Evolutionary conservation across 2,888 invertebrate genomes (phyloP), one percentile per base, ranked within the genome.

Genomic region (Trisateles emortualis): DNA sequence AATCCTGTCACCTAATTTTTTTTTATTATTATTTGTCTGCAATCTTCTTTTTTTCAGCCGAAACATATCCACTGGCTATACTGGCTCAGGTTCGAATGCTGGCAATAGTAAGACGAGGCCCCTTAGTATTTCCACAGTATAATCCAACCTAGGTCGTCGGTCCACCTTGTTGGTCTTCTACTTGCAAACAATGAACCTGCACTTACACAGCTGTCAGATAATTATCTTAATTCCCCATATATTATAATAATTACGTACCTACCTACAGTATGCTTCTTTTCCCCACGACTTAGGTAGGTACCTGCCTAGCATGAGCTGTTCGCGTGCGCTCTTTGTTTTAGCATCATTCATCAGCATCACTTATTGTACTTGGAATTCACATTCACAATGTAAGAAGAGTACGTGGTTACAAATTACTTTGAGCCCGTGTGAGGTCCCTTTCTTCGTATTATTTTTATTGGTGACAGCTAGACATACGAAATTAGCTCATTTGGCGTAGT

Each of bases 401-500:
- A 2, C 3, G 19, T 19, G 2, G 19, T 19, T 5, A 19, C 2
- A 19, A 5, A 19, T 19, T 19, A 32, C 11, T 32, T 32, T 11
- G 0, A 11, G 0, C 11, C 19, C n/a, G 19, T 19, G 3, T 19
- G 8, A 8, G 5, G 1, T 10, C n/a, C 9, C 3, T 19, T 16
- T 38, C 5, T 17, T 4, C 19, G n/a, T 2, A 4, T n/a, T 38
- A 8, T 36, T 46, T 58, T 58, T 38, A 49, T 39, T 40, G 33
- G 35, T 49, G 14, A 46, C 35, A 35, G 38, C 11, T 49, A 44
- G 13, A 44, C 43, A 38, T 26, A 33, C 42, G 19, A 44, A 52
- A 61, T 56, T 68, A 62, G 9, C 35, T 39, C 40, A 39, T 41
- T 51, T 49, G 53, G 36, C 39, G 1, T 17, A 36, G 16, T 35